Evolutionary conservation across 2,797 vertebrate genomes (phyloP).

Genomic region (Danio albolineatus): DNA sequence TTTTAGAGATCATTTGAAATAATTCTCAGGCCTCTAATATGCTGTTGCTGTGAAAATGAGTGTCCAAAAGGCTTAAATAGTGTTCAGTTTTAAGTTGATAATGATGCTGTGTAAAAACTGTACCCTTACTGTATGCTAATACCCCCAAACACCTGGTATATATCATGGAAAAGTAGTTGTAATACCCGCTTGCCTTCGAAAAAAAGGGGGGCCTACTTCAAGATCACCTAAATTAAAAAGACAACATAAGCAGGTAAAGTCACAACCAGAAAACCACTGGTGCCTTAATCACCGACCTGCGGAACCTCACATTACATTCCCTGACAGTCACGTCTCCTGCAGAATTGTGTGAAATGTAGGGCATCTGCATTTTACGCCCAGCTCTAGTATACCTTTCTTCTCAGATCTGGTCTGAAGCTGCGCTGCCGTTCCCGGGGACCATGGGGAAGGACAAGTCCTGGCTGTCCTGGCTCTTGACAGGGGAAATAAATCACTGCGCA

Average conservation of each 20-base stretch:
- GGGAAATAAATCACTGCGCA: slow-evolving; percentile 98
- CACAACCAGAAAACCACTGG: slow-evolving; percentile 21
- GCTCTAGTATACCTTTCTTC: slow-evolving; percentile 58
- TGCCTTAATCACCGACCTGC: slow-evolving; percentile 29
- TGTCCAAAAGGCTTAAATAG: too few species aligned
- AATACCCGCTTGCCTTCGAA: slow-evolving; percentile 15
- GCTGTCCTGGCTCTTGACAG: slow-evolving; percentile 98
- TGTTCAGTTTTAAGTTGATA: too few species aligned
- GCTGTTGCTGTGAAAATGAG: too few species aligned
- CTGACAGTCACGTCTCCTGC: slow-evolving; percentile 41
- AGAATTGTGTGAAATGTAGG: slow-evolving; percentile 61
- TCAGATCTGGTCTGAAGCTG: slow-evolving; percentile 62
- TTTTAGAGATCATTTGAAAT: too few species aligned
- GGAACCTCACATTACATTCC: slow-evolving; percentile 37
- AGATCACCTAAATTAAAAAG: slow-evolving; percentile 29
- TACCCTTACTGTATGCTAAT: background rate
- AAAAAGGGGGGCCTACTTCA: slow-evolving; percentile 12
- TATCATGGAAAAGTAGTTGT: background rate
- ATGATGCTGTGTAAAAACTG: too few species aligned
- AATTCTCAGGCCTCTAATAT: too few species aligned
- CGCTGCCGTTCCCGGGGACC: slow-evolving; percentile 82
- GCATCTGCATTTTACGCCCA: slow-evolving; percentile 71
- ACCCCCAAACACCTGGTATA: background rate
- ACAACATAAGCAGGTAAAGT: slow-evolving; percentile 33
- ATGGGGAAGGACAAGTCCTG: slow-evolving; percentile 94